Conservation (phyloP, 1,140 invertebrate genomes). For the Globodera ellingtonae region DNA sequence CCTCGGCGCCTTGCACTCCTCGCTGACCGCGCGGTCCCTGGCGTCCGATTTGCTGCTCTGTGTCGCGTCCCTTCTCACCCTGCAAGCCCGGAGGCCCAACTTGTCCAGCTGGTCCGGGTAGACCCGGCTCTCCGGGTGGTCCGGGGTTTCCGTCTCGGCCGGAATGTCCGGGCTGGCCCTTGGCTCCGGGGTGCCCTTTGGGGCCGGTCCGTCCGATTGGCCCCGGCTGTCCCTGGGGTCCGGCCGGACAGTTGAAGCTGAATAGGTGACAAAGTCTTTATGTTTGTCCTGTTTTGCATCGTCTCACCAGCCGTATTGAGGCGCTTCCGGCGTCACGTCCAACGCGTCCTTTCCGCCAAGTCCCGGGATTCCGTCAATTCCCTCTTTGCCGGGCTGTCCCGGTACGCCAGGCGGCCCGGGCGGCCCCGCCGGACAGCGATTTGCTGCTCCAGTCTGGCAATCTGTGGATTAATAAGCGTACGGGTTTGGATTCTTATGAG, state of each 20-base stretch:
- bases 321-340: constrained; percentile 53
- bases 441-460: constrained; percentile 49
- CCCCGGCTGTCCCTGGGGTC: constrained; percentile 54
- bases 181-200: constrained; percentile 56
- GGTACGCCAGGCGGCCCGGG: constrained; percentile 53
- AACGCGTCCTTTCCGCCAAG: constrained; percentile 51
- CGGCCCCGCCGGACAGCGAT: constrained; percentile 63
- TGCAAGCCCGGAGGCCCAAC: constrained; percentile 55
- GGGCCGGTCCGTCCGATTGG: constrained; percentile 59
- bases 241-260: constrained; percentile 55
- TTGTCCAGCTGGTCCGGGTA: constrained; percentile 47
- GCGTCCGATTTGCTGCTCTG: constrained; percentile 23
- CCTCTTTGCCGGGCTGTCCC: constrained; percentile 49
- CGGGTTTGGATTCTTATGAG: neutral
- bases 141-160: constrained; percentile 60
- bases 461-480: constrained; percentile 21
- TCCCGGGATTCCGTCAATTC: constrained; percentile 43
- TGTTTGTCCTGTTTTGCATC: neutral
- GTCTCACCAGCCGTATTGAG: constrained; percentile 36
- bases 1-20: constrained; percentile 26
- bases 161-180: constrained; percentile 51
- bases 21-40: constrained; percentile 21
- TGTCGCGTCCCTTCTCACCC: constrained; percentile 23
- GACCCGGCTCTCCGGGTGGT: constrained; percentile 43
- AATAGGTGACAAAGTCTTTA: neutral